Conservation (phyloP, 1,140 invertebrate genomes). For the Tetramorium alpestre region DNA sequence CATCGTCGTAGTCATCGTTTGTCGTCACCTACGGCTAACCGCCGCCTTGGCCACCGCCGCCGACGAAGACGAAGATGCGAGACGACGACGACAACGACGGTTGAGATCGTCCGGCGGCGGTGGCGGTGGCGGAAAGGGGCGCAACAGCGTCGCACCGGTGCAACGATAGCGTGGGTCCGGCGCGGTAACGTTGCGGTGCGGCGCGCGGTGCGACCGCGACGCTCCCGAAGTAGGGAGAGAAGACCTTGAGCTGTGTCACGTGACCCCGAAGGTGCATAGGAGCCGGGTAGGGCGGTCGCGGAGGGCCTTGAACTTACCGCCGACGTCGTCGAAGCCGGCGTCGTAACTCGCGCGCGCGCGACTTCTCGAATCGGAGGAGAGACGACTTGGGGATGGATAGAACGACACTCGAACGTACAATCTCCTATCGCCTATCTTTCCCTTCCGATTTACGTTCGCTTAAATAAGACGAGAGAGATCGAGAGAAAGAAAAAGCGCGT, state of each 20-base stretch:
- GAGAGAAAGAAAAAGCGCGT: background rate
- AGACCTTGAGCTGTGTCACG: slow-evolving; percentile 85
- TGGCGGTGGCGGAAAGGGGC: slow-evolving; percentile 11
- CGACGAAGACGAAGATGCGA: background rate
- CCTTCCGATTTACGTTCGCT: background rate
- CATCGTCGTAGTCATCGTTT: slow-evolving; percentile 54
- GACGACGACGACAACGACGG: background rate
- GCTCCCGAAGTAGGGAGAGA: slow-evolving; percentile 80
- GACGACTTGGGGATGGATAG: slow-evolving; percentile 23
- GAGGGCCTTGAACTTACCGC: slow-evolving; percentile 85
- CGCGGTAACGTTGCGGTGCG: slow-evolving; percentile 19
- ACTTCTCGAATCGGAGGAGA: slow-evolving; percentile 23
- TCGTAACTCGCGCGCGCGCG: slow-evolving; percentile 70
- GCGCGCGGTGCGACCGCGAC: slow-evolving; percentile 53
- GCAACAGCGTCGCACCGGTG: slow-evolving; percentile 63
- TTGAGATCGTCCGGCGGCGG: background rate
- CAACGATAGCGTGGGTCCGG: slow-evolving; percentile 59
- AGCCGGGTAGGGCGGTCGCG: slow-evolving; percentile 82
- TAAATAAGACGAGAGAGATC: background rate
- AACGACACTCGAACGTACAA: background rate
- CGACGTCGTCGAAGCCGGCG: slow-evolving; percentile 67
- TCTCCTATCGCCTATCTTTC: background rate
- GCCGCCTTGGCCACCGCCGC: background rate
- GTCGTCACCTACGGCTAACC: slow-evolving; percentile 45
- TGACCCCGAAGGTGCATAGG: slow-evolving; percentile 83